These are phyloP conservation scores for Antennarius striatus DNA, from an alignment of 2,113 vertebrate species.

Conservation along the genomic window DNA sequence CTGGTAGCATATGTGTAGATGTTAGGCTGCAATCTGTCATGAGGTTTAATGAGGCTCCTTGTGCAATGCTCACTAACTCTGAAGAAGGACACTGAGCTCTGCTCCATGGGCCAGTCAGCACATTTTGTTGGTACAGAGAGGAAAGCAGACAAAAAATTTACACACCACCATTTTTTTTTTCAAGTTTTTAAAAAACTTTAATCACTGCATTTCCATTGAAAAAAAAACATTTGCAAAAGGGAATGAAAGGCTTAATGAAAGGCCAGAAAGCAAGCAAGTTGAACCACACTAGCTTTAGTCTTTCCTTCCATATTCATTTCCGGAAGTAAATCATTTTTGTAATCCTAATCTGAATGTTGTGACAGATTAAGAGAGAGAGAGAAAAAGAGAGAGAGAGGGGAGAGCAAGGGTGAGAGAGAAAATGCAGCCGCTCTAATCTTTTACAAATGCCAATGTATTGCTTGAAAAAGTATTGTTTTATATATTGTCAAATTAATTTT, in stretches of 20 bases:
- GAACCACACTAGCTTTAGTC: slow-evolving; percentile 22
- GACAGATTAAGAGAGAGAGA: slow-evolving; percentile 68
- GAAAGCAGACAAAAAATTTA: neutral
- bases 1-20: slow-evolving; percentile 75
- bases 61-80: slow-evolving; percentile 34
- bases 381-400: slow-evolving; percentile 41
- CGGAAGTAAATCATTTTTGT: slow-evolving; percentile 82
- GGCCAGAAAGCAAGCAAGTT: neutral
- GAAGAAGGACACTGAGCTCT: slow-evolving; percentile 16
- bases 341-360: slow-evolving; percentile 83
- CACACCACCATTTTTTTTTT: slow-evolving; percentile 5
- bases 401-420: slow-evolving; percentile 25
- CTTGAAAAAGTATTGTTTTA: slow-evolving; percentile 37
- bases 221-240: too few species aligned
- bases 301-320: slow-evolving; percentile 75
- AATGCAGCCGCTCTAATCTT: slow-evolving; percentile 66
- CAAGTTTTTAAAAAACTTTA: too few species aligned
- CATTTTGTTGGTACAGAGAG: slow-evolving; percentile 23
- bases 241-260: too few species aligned
- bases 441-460: slow-evolving; percentile 42
- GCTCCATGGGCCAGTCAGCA: slow-evolving; percentile 42
- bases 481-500: slow-evolving; percentile 12
- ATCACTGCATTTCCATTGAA: too few species aligned
- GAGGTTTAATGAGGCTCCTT: slow-evolving; percentile 68
- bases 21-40: slow-evolving; percentile 73